phyloP scores from a whole-genome alignment of 2,113 vertebrate genomes.

The Polypterus bichir region DNA sequence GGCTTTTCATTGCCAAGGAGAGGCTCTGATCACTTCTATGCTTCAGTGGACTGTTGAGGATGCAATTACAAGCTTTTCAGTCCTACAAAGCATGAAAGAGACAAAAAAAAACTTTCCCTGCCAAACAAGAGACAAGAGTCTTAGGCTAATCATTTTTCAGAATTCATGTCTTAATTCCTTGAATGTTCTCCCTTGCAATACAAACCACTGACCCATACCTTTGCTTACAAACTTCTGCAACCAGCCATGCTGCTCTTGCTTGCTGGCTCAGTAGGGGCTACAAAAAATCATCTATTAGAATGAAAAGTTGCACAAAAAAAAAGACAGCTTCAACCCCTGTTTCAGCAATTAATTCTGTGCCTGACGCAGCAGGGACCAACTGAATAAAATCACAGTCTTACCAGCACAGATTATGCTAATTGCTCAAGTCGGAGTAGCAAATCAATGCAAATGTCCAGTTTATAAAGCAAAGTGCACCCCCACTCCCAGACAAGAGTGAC shows the following conservation, averaged over 20 bases:
- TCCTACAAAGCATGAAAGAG: not conserved
- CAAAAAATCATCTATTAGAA: not conserved
- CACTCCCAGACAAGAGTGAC: too few relatives aligned
- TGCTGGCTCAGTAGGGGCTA: not conserved
- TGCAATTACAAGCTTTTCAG: slow-evolving; percentile 6
- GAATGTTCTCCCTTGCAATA: not conserved
- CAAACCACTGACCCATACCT: slow-evolving; percentile 28
- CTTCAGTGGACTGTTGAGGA: slow-evolving; percentile 4
- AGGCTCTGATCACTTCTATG: not conserved
- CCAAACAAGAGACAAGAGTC: slow-evolving; percentile 4
- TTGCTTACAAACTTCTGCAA: slow-evolving; percentile 30
- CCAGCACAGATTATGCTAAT: slow-evolving; percentile 40
- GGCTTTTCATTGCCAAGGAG: not conserved
- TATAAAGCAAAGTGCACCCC: slow-evolving; percentile 11
- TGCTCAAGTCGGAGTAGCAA: slow-evolving; percentile 35
- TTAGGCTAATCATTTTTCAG: not conserved
- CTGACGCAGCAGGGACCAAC: slow-evolving; percentile 35
- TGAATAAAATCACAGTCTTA: slow-evolving; percentile 33
- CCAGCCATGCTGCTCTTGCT: slow-evolving; percentile 23
- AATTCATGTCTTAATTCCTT: not conserved
- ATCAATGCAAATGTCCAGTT: slow-evolving; percentile 32
- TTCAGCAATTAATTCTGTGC: slow-evolving; percentile 41
- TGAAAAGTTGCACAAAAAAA: too few relatives aligned
- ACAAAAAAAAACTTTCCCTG: not conserved
- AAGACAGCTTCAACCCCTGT: slow-evolving; percentile 21